A percentile compares a stretch with the other conserved stretches of the same genome.
These are phyloP conservation scores for Leiothrix lutea DNA, from an alignment of 2,113 vertebrate species.

Conservation along the genomic window DNA sequence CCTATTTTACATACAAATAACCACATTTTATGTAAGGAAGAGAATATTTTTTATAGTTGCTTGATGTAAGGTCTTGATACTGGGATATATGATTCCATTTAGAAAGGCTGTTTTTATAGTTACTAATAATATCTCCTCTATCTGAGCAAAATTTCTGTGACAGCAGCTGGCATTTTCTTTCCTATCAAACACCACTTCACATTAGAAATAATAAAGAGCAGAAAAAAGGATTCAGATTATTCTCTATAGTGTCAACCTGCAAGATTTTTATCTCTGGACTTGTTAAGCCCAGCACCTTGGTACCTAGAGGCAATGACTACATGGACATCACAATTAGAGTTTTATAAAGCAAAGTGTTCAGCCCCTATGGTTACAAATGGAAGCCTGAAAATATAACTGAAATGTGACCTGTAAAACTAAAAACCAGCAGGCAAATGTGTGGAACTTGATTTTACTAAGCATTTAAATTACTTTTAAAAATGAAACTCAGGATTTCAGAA, in stretches of 20 bases:
- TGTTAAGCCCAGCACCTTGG: background rate
- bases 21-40: background rate
- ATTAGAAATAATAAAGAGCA: conserved; percentile 2
- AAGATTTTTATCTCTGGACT: conserved; percentile 22
- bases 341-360: background rate
- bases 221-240: background rate
- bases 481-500: background rate
- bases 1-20: background rate
- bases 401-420: background rate
- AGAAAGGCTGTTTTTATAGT: background rate
- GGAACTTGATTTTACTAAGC: background rate
- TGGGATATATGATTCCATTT: background rate
- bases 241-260: background rate
- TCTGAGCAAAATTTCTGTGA: conserved; percentile 28
- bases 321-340: background rate
- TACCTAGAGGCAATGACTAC: conserved; percentile 21
- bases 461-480: background rate
- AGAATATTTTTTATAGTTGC: background rate
- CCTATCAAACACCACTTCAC: background rate
- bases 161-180: conserved; percentile 7
- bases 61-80: background rate
- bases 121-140: background rate
- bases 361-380: background rate
- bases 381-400: background rate
- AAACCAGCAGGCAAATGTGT: background rate